Conservation (phyloP, 1,140 invertebrate genomes). For the Cyclina sinensis region DNA sequence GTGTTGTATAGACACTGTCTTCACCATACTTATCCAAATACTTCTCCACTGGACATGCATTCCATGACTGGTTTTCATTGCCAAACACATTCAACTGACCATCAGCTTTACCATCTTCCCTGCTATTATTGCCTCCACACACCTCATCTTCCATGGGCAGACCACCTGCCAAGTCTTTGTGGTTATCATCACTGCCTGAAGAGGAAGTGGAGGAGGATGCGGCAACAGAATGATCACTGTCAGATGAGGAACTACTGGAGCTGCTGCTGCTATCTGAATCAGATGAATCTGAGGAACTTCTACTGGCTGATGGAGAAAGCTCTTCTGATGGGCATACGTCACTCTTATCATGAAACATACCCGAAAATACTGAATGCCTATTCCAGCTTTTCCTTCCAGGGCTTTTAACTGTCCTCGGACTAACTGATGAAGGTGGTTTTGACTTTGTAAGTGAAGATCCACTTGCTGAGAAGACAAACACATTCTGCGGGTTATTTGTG, state of each 20-base stretch:
- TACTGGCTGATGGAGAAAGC: conserved; percentile 11
- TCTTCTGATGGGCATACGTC: neutral
- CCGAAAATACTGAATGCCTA: conserved; percentile 8
- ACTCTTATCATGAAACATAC: neutral
- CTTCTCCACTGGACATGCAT: conserved; percentile 1
- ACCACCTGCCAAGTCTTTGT: no score
- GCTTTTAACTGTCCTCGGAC: neutral
- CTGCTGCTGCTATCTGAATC: neutral
- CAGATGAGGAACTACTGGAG: neutral
- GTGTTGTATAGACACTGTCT: no score
- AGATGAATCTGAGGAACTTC: neutral
- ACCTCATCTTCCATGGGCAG: neutral
- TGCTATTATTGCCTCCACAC: no score
- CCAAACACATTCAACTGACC: neutral
- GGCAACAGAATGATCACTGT: neutral
- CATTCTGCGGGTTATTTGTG: no score
- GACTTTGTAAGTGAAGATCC: neutral
- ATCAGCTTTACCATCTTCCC: neutral
- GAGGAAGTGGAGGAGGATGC: neutral
- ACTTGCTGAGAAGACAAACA: conserved; percentile 4
- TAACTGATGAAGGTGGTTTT: neutral
- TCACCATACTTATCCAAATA: no score
- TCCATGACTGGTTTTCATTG: conserved; percentile 20
- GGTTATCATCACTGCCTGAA: neutral
- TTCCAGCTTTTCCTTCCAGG: neutral